phyloP scores from a whole-genome alignment of 2,797 vertebrate species.

The Tadarida brasiliensis region DNA sequence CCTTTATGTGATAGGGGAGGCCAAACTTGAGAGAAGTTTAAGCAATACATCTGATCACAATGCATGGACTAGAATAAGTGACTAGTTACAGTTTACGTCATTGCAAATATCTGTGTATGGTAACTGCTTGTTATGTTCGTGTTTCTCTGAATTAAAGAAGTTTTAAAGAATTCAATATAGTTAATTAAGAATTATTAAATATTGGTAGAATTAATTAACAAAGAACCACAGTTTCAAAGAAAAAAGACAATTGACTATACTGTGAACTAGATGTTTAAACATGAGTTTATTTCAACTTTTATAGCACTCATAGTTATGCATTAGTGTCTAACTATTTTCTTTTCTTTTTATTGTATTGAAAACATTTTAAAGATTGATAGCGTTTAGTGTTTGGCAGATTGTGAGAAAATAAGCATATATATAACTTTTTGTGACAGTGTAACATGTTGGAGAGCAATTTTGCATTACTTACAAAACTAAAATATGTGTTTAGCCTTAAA shows the following conservation, averaged over 20 bases:
- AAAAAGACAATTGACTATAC: background rate
- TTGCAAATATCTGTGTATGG: background rate
- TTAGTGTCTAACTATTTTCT: background rate
- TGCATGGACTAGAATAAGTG: background rate
- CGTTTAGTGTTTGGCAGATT: background rate
- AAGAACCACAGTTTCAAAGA: background rate
- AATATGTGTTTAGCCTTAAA: background rate
- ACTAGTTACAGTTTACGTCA: background rate
- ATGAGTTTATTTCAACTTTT: background rate
- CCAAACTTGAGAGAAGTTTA: background rate
- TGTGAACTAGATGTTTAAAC: background rate
- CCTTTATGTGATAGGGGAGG: no score
- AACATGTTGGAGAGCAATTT: background rate
- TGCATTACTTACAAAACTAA: background rate
- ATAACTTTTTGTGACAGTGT: background rate
- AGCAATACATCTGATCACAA: background rate
- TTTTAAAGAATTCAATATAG: background rate
- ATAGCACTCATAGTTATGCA: background rate
- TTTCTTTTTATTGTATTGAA: background rate
- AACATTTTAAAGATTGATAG: background rate
- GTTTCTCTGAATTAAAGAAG: background rate
- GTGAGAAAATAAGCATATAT: background rate
- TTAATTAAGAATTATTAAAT: background rate
- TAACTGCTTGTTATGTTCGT: background rate
- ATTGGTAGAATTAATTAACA: background rate